Percentiles rank a stretch among this genome's conserved stretches.
Conservation (phyloP, 2,113 vertebrate species). For the Rhinichthys klamathensis region DNA sequence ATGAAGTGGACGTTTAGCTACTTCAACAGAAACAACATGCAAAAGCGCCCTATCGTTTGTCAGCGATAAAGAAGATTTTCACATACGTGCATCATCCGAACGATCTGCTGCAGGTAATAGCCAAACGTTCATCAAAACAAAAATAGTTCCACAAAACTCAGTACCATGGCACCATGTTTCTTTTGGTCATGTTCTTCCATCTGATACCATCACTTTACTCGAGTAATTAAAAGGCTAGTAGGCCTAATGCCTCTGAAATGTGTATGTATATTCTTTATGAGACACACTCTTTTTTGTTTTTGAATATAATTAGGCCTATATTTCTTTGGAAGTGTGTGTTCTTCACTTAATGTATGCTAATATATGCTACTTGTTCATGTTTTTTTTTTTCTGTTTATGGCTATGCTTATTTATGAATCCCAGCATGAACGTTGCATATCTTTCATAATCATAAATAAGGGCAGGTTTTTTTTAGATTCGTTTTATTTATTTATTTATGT, state of each 20-base stretch:
- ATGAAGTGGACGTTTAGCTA: neutral
- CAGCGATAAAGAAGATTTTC: neutral
- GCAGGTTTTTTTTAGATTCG: neutral
- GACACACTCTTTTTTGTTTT: neutral
- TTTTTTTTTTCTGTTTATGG: neutral
- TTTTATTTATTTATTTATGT: neutral
- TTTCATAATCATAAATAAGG: neutral
- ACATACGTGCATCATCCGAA: no score
- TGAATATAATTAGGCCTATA: neutral
- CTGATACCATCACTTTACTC: neutral
- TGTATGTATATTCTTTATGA: neutral
- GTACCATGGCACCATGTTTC: neutral
- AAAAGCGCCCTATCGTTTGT: neutral
- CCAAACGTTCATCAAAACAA: neutral
- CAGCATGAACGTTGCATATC: neutral
- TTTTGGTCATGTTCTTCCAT: neutral
- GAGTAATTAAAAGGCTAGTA: neutral
- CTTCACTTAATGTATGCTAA: neutral
- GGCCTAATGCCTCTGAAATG: neutral
- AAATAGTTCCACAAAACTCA: neutral
- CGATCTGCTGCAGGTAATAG: neutral
- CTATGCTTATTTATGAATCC: neutral
- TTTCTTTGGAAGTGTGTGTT: neutral
- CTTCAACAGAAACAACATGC: neutral
- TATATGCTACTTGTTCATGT: neutral